These are phyloP conservation scores for Apis laboriosa DNA, from an alignment of 1,140 invertebrate species.

Conservation along the genomic window DNA sequence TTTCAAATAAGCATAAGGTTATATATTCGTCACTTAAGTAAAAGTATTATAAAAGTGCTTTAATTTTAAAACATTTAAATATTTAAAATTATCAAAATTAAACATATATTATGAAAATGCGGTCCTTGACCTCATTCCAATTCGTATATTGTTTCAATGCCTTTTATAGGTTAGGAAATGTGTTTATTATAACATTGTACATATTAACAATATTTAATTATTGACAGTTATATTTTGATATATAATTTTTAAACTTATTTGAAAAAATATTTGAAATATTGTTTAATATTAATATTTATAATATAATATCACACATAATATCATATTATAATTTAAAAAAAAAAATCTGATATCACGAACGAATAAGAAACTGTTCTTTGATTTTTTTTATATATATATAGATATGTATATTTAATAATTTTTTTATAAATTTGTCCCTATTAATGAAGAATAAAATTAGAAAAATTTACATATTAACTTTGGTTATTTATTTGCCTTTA, in stretches of 20 bases:
- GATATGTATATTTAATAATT: background rate
- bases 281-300: background rate
- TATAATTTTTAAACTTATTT: background rate
- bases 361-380: conserved; percentile 29
- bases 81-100: conserved; percentile 6
- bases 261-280: too few species aligned
- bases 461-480: background rate
- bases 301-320: background rate
- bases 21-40: background rate
- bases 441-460: background rate
- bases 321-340: background rate
- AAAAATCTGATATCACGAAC: conserved; percentile 22
- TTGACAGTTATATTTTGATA: background rate
- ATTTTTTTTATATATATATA: background rate
- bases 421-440: background rate
- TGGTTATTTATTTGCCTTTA: too few species aligned
- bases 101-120: conserved; percentile 26
- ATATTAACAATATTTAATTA: background rate
- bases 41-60: background rate
- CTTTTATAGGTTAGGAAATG: conserved; percentile 41
- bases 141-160: conserved; percentile 8
- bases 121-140: conserved; percentile 37
- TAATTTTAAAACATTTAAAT: background rate
- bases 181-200: conserved; percentile 31
- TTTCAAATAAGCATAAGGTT: conserved; percentile 20